A percentile compares a stretch with the other conserved stretches of the same genome.
These are phyloP conservation scores for Gryllus longicercus DNA, from an alignment of 2,888 invertebrate genomes.

Conservation along the genomic window DNA sequence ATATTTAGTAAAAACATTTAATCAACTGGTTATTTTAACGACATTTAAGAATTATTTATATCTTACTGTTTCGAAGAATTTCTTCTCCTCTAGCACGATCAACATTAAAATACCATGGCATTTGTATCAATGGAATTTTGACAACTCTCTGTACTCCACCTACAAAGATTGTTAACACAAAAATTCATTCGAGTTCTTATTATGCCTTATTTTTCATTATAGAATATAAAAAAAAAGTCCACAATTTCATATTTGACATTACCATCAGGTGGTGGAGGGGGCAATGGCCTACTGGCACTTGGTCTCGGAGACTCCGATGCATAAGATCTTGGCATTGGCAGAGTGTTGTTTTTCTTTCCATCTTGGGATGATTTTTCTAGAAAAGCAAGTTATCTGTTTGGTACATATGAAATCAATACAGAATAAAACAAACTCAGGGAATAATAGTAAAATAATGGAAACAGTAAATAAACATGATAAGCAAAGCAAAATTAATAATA, in stretches of 20 bases:
- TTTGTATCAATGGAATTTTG: slow-evolving; percentile 29
- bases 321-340: background rate
- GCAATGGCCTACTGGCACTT: background rate
- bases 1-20: background rate
- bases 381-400: background rate
- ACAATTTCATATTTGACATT: no score
- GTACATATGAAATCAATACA: no score
- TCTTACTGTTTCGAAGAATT: slow-evolving; percentile 35
- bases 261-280: background rate
- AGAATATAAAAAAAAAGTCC: no score
- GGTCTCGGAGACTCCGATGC: background rate
- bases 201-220: no score
- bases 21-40: background rate
- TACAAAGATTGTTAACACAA: background rate
- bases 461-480: background rate
- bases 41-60: background rate
- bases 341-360: background rate
- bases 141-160: slow-evolving; percentile 21
- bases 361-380: background rate
- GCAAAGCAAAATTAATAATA: background rate
- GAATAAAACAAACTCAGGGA: background rate
- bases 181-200: background rate
- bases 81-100: slow-evolving; percentile 36
- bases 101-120: slow-evolving; percentile 36
- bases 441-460: background rate